These are phyloP conservation scores for Heliconius hewitsoni DNA, from an alignment of 1,140 invertebrate genomes.

Conservation along the genomic window DNA sequence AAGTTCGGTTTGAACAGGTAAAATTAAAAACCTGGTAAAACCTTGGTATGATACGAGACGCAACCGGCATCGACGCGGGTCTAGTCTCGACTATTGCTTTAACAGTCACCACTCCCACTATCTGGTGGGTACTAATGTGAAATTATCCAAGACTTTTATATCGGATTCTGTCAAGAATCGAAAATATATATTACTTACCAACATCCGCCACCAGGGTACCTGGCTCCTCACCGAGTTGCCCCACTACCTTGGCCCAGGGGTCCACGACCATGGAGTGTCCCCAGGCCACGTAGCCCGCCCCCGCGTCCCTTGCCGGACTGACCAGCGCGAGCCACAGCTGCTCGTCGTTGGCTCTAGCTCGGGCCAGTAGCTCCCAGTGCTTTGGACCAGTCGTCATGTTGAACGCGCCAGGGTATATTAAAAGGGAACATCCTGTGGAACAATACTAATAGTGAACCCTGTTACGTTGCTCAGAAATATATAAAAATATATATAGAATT, in stretches of 20 bases:
- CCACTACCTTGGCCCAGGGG: slow-evolving; percentile 93
- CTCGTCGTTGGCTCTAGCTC: slow-evolving; percentile 92
- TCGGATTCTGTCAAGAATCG: too few species aligned
- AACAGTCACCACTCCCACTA: too few species aligned
- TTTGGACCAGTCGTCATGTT: slow-evolving; percentile 97
- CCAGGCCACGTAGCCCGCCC: slow-evolving; percentile 91
- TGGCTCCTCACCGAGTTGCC: slow-evolving; percentile 86
- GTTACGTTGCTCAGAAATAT: neutral
- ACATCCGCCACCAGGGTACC: slow-evolving; percentile 89
- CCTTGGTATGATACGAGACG: too few species aligned
- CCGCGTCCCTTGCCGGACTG: slow-evolving; percentile 88
- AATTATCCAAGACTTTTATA: too few species aligned
- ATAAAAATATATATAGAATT: neutral
- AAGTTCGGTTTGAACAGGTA: too few species aligned
- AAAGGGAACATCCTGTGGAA: slow-evolving; percentile 87
- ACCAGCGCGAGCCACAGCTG: slow-evolving; percentile 89
- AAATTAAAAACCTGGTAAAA: too few species aligned
- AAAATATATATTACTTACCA: slow-evolving; percentile 51
- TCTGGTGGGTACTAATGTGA: too few species aligned
- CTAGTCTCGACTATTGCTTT: too few species aligned
- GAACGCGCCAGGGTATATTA: slow-evolving; percentile 96
- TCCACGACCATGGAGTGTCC: slow-evolving; percentile 92
- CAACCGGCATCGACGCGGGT: too few species aligned
- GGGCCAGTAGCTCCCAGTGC: slow-evolving; percentile 94
- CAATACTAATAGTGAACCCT: too few species aligned